Percentiles rank a stretch among this genome's conserved stretches.
phyloP scores from a whole-genome alignment of 2,888 invertebrate species.

The Drosophila affinis region DNA sequence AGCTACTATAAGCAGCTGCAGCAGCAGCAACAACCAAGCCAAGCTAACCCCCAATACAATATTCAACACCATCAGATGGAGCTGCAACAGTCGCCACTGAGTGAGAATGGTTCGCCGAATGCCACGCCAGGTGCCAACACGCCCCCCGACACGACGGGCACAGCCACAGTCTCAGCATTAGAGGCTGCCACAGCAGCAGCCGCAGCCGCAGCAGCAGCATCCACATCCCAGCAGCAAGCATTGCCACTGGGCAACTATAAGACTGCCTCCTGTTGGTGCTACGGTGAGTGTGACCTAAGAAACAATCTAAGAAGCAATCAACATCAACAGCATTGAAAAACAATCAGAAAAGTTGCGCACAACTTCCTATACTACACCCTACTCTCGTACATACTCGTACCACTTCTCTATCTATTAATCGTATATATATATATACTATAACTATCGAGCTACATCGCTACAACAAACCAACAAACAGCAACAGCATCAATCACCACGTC shows the following conservation, averaged over 20 bases:
- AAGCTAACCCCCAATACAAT: conserved; percentile 62
- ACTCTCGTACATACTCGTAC: conserved; percentile 24
- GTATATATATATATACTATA: conserved; percentile 11
- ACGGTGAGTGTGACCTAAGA: conserved; percentile 82
- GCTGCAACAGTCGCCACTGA: conserved; percentile 46
- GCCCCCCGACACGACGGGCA: conserved; percentile 37
- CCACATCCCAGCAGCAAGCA: conserved; percentile 39
- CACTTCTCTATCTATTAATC: conserved; percentile 39
- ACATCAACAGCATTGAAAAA: conserved; percentile 62
- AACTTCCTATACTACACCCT: conserved; percentile 69
- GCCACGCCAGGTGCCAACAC: conserved; percentile 52
- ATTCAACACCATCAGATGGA: conserved; percentile 68
- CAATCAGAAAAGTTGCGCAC: conserved; percentile 65
- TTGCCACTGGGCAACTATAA: conserved; percentile 57
- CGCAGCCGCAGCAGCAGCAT: conserved; percentile 31
- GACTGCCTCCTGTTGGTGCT: conserved; percentile 84
- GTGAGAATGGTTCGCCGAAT: conserved; percentile 63
- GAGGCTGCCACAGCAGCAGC: conserved; percentile 20
- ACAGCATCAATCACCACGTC: conserved; percentile 66
- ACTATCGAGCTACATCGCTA: conserved; percentile 52
- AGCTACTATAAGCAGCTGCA: conserved; percentile 69
- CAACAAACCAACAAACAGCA: conserved; percentile 50
- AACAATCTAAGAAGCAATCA: conserved; percentile 58
- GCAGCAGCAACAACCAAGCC: conserved; percentile 52
- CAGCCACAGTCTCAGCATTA: conserved; percentile 42